These are phyloP conservation scores for Phyto melanocephala DNA, from an alignment of 2,888 invertebrate genomes.

Conservation along the genomic window DNA sequence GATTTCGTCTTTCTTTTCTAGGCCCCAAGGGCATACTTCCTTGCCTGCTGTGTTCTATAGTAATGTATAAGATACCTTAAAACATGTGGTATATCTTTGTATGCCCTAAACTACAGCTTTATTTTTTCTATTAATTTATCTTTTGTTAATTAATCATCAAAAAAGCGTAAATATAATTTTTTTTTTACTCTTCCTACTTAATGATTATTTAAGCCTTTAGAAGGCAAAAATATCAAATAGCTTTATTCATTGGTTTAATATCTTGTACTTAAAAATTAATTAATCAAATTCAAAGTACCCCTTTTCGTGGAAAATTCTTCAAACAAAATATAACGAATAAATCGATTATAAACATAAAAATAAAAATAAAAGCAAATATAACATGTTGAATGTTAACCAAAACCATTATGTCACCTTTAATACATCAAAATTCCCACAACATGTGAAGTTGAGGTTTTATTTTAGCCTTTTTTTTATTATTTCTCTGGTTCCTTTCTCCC, in stretches of 20 bases:
- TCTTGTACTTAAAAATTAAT: constrained; percentile 49
- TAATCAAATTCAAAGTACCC: constrained; percentile 37
- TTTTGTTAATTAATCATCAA: constrained; percentile 30
- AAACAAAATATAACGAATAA: constrained; percentile 3
- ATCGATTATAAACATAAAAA: constrained; percentile 5
- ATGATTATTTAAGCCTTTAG: background rate
- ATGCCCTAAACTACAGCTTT: background rate
- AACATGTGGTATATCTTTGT: constrained; percentile 13
- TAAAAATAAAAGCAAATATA: background rate
- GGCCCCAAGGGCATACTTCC: too few species aligned
- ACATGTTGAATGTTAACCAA: too few species aligned
- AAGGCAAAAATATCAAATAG: background rate
- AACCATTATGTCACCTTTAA: constrained; percentile 40
- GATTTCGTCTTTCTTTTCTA: too few species aligned
- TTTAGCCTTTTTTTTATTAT: constrained; percentile 1
- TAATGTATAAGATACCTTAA: background rate
- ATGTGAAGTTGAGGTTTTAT: constrained; percentile 43
- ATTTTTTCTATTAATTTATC: background rate
- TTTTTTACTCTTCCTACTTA: background rate
- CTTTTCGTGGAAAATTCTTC: background rate
- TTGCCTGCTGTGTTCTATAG: too few species aligned
- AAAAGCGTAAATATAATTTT: background rate
- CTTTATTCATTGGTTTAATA: background rate
- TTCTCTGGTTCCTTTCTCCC: background rate
- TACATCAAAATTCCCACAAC: constrained; percentile 55